Base-by-base conservation (phyloP, 1,140 invertebrate genomes). In the Popillia japonica region DNA sequence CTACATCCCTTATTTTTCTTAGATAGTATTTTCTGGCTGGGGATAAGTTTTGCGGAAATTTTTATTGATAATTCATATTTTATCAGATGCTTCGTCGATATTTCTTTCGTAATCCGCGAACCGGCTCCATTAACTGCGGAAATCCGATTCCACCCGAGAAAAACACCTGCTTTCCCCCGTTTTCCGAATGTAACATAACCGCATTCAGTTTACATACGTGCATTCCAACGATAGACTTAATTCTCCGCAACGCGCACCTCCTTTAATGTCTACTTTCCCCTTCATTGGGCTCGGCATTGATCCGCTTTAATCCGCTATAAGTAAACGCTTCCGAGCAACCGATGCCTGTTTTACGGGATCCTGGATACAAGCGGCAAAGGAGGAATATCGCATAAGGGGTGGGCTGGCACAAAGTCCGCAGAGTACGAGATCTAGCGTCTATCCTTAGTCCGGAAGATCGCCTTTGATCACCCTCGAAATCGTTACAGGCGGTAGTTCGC, bases 201-300 rank as follows among this genome's bases (percentile, higher is more conserved):
- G n/a, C 11, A 55, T 55, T 55, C 17, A 55, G 17, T 55, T 55
- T 55, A 0, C 48, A 55, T 55, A n/a, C 17, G 17, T 55, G 14
- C 48, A 55, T 55, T 55, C 14, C 48, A n/a, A 17, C 48, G 14
- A 14, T 17, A 34, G 1, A 34, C 6, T n/a, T 6, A 17, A 55
- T 17, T 7, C n/a, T n/a, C 48, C 17, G 6, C n/a, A 14, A 55
- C 6, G n/a, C 48, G 48, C 48, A n/a, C 48, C 48, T 55, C 48
- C 48, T 55, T 55, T 55, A 55, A 55, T 17, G 48, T 55, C 48
- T 14, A 55, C 48, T 55, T 55, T 55, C 48, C 48, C 48, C 48
- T 55, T 55, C 48, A 55, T 55, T 55, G 48, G 48, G 6, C 48
- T 17, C 48, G 48, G 48, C 48, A 55, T 55, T 55, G 48, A 55